Conservation (phyloP, 1,140 invertebrate genomes). For the Pseudomyrmex flavicornis region DNA sequence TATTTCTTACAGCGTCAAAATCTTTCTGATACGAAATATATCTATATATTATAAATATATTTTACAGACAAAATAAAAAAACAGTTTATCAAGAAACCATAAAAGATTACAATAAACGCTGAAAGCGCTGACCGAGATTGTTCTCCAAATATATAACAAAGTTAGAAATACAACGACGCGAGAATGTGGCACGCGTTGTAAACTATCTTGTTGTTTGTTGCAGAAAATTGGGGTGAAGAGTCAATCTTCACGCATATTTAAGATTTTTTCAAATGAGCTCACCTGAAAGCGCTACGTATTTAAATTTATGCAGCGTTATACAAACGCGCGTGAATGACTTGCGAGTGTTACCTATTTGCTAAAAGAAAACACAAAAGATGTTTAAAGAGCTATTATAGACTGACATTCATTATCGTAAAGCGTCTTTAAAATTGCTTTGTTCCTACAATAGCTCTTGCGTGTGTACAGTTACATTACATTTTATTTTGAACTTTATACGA, state of each 20-base stretch:
- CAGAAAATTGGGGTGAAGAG: conserved; percentile 39
- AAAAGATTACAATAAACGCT: background rate
- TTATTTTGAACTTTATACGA: background rate
- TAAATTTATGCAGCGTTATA: conserved; percentile 46
- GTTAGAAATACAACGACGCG: conserved; percentile 16
- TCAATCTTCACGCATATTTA: conserved; percentile 14
- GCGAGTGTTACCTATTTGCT: conserved; percentile 14
- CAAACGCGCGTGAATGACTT: conserved; percentile 32
- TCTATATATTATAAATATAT: too few species aligned
- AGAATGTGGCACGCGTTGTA: background rate
- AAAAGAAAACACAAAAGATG: conserved; percentile 33
- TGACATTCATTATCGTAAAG: conserved; percentile 11
- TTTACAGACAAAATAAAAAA: background rate
- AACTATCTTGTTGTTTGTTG: conserved; percentile 39
- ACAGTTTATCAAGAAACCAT: background rate
- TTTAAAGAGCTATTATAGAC: conserved; percentile 33
- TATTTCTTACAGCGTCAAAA: conserved; percentile 16
- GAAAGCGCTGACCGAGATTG: conserved; percentile 17
- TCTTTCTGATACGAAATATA: background rate
- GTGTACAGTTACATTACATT: conserved; percentile 18
- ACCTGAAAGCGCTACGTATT: conserved; percentile 44
- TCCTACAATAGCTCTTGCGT: conserved; percentile 6
- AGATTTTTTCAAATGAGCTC: conserved; percentile 35
- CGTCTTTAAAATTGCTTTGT: conserved; percentile 14
- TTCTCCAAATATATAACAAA: conserved; percentile 4